Evolutionary conservation across 1,140 invertebrate species (phyloP), one percentile per base, ranked within the genome.

Genomic region (Euwallacea fornicatus): DNA sequence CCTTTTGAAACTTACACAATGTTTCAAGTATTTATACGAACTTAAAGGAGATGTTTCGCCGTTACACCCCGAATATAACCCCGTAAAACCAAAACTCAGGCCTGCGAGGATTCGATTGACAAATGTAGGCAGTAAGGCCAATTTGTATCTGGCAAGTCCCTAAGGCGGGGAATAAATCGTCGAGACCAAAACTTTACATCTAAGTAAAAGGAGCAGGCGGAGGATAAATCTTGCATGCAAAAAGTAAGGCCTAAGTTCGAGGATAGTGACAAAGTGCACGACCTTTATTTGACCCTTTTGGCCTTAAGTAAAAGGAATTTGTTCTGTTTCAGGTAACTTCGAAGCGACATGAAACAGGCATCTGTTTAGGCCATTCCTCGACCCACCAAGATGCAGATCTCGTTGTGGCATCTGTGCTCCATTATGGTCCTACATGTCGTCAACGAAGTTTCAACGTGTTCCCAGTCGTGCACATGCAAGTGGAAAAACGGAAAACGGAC

Each of bases 401-500:
- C 65, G 16, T 47, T 68, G 21, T 71, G 71, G 69, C 74, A 73
- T 46, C 33, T 75, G 64, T 73, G 65, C 42, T 69, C 66, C 50
- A 67, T 75, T 54, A 66, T 73, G 60, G 44, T 71, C 13, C 60
- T 75, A n/a, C 68, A 75, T 16, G 13, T 69, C 11, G 47, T 73
- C 13, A 60, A 65, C 11, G 67, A 75, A 58, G 69, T 65, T 13
- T 47, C 54, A 80, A 86, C 86, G 13, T 96, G 94, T 79, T 93
- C 93, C 0, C 78, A 82, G 1, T 85, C 86, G 50, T 96, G 94
- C 81, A 84, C 87, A 9, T 96, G 94, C 83, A 95, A 94, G 77
- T 96, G 94, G 94, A 96, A 95, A 81, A 89, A 90, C 77, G 94
- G 94, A 2, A 96, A 96, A 80, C 89, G 94, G 77, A 93, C 91